These are phyloP conservation scores for Microplitis deprimator DNA, from an alignment of 2,888 invertebrate species.

Conservation along the genomic window DNA sequence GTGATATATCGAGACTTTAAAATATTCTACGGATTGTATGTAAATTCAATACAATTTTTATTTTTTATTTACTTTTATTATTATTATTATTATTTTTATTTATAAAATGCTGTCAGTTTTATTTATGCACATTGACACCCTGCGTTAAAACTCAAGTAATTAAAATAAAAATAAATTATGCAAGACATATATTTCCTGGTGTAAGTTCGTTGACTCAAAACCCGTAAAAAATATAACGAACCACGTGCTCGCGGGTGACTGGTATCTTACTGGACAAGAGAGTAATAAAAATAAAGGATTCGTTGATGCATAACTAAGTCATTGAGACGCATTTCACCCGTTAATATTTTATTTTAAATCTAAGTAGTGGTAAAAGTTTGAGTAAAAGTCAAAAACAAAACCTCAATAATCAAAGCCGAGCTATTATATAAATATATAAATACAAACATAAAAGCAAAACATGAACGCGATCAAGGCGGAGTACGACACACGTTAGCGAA, in stretches of 20 bases:
- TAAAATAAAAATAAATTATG: neutral
- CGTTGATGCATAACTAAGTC: conserved; percentile 50
- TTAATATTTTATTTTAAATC: conserved; percentile 25
- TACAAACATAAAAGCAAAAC: conserved; percentile 38
- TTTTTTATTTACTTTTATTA: conserved; percentile 23
- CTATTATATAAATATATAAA: conserved; percentile 16
- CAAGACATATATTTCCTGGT: neutral
- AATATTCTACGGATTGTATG: conserved; percentile 53
- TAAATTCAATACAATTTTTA: conserved; percentile 46
- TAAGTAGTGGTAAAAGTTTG: neutral
- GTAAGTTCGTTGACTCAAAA: neutral
- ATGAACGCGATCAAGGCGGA: conserved; percentile 6
- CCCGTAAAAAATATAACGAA: neutral
- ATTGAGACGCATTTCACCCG: conserved; percentile 44
- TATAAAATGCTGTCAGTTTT: conserved; percentile 17
- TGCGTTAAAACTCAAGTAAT: neutral
- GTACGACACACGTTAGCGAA: conserved; percentile 31
- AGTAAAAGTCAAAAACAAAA: neutral
- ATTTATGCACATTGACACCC: conserved; percentile 28
- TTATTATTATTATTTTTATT: conserved; percentile 3
- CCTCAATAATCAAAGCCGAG: neutral
- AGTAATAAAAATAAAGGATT: conserved; percentile 44
- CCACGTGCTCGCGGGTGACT: conserved; percentile 16
- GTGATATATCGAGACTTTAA: conserved; percentile 38
- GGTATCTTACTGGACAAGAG: conserved; percentile 25